Evolutionary conservation across 2,797 vertebrate species (phyloP).

Genomic region (Micropoecilia bifurca): DNA sequence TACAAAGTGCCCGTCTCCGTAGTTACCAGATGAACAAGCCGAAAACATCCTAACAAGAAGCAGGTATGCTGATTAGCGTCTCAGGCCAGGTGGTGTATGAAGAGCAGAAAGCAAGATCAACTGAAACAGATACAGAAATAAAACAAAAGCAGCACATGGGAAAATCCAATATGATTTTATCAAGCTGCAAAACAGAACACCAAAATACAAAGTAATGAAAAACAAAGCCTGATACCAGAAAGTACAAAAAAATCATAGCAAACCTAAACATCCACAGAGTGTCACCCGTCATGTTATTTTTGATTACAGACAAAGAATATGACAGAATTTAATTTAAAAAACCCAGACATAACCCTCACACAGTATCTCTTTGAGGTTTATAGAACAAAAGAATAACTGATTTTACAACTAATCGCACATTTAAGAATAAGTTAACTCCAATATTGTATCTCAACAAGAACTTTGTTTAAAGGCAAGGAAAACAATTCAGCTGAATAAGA

Average conservation of each 20-base stretch:
- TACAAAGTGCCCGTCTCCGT: not conserved
- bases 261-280: not conserved
- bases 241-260: not conserved
- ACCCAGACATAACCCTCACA: not conserved
- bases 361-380: not conserved
- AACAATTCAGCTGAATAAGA: not conserved
- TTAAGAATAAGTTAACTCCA: not conserved
- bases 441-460: not conserved
- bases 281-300: not conserved
- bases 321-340: not conserved
- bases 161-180: conserved; percentile 8
- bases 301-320: not conserved
- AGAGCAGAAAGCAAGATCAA: not conserved
- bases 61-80: not conserved
- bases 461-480: not conserved
- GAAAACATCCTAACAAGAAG: not conserved
- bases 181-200: not conserved
- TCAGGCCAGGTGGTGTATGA: not conserved
- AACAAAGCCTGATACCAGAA: not conserved
- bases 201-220: not conserved
- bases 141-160: not conserved
- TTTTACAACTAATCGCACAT: not conserved
- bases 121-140: not conserved
- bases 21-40: not conserved
- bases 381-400: not conserved